Evolutionary conservation across 2,888 invertebrate species (phyloP), one percentile per base, ranked within the genome.

Genomic region (Cephus pulcher): DNA sequence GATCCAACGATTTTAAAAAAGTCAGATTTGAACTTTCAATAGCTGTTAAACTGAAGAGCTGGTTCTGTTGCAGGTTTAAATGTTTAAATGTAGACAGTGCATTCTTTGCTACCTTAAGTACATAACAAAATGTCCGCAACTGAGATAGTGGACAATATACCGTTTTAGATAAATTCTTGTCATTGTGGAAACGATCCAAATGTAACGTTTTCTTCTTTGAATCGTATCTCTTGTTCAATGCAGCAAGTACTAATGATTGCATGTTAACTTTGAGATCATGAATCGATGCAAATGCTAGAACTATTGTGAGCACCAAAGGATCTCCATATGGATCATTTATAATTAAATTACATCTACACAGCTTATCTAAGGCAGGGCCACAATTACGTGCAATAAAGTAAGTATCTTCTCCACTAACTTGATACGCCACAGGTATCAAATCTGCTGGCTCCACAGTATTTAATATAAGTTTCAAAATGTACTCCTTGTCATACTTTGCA

Each of bases 351-450:
- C 91, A 89, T 56, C 89, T 89, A 77, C 93, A 93, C 1, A 93
- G 83, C 84, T 91, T 92, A 75, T 92, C 91, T n/a, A 93, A 87
- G 0, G 93, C 93, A 3, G 89, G 82, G 12, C 92, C 92, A 84
- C 93, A 93, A 84, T 93, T 93, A 79, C 91, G 84, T 4, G 92
- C 92, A 69, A 93, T 84, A 82, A 93, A 93, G 77, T 87, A 90
- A 1, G 91, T 88, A 74, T 91, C 91, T 6, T 89, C 86, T 4
- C 89, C 91, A 11, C 84, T 83, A 11, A 84, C 80, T 82, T 91
- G 92, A 84, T 92, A 92, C n/a, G 85, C 87, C 0, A 93, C 92
- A 6, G 93, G 93, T 78, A 93, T 92, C 34, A 93, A 88, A 84
- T 93, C 93, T 1, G 91, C 86, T 0, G 93, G 93, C 77, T 92